A percentile compares a stretch with the other conserved stretches of the same genome.
Evolutionary conservation across 2,888 invertebrate genomes (phyloP).

Genomic region (Tanaodytes sp.): DNA sequence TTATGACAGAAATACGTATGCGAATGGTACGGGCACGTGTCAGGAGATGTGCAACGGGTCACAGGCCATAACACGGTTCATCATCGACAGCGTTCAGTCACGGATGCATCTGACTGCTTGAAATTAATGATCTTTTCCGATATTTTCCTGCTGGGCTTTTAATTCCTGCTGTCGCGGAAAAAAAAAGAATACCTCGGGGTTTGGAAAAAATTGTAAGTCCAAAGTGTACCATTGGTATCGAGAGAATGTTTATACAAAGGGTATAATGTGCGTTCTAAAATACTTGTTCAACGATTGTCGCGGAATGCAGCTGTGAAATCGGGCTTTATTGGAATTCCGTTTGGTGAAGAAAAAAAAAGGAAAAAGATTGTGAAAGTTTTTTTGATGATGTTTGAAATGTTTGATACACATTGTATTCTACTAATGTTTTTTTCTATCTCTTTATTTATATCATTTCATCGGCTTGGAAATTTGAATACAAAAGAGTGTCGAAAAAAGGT

Average conservation of each 20-base stretch:
- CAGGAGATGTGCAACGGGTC: constrained; percentile 59
- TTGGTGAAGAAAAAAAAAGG: background rate
- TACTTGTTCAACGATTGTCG: constrained; percentile 29
- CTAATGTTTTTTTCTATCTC: no score
- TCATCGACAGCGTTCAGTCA: constrained; percentile 58
- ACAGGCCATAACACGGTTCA: constrained; percentile 61
- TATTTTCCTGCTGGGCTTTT: constrained; percentile 55
- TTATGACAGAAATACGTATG: constrained; percentile 54
- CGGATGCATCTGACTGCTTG: constrained; percentile 57
- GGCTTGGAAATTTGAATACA: no score
- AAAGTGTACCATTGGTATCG: constrained; percentile 35
- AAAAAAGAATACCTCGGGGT: constrained; percentile 38
- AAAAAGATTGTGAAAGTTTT: background rate
- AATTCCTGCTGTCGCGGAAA: constrained; percentile 52
- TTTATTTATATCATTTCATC: no score
- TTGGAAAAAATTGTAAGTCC: constrained; percentile 22
- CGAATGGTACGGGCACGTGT: constrained; percentile 55
- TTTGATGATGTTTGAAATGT: constrained; percentile 2
- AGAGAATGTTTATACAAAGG: constrained; percentile 19
- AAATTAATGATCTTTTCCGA: constrained; percentile 60
- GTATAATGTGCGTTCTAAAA: constrained; percentile 20
- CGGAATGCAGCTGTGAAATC: constrained; percentile 21
- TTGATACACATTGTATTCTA: no score
- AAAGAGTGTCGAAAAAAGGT: no score
- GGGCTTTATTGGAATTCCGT: constrained; percentile 7